Evolutionary conservation across 1,140 invertebrate genomes (phyloP).

Genomic region (Bombus superbus): DNA sequence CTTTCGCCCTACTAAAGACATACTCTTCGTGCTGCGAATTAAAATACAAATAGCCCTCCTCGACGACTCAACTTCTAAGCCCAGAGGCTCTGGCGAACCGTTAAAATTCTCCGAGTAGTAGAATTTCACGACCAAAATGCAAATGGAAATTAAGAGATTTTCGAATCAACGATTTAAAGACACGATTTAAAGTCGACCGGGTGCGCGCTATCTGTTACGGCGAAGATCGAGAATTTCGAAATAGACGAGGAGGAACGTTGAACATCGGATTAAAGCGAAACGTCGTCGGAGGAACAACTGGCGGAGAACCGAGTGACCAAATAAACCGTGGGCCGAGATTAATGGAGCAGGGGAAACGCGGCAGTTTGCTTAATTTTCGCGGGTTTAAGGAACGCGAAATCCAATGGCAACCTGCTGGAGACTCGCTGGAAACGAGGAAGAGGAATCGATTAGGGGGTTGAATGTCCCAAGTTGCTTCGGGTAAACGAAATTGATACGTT

Average conservation of each 20-base stretch:
- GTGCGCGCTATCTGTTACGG: background rate
- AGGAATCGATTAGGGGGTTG: conserved; percentile 5
- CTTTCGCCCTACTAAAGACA: too few species aligned
- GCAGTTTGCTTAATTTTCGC: conserved; percentile 55
- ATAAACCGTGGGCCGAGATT: conserved; percentile 25
- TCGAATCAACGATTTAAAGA: too few species aligned
- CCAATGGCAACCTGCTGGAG: background rate
- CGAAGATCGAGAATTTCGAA: conserved; percentile 10
- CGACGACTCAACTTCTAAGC: too few species aligned
- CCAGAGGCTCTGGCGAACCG: too few species aligned
- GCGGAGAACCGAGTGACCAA: conserved; percentile 14
- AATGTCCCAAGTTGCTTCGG: background rate
- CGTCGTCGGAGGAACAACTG: background rate
- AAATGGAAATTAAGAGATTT: too few species aligned
- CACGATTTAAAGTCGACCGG: too few species aligned
- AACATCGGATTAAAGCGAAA: too few species aligned
- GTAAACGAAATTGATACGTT: background rate
- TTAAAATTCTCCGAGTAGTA: too few species aligned
- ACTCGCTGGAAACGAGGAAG: background rate
- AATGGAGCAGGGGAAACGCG: background rate
- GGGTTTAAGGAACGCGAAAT: conserved; percentile 26
- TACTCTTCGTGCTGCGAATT: too few species aligned
- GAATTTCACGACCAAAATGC: too few species aligned
- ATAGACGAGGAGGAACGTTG: conserved; percentile 8
- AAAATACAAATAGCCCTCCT: too few species aligned